A percentile compares a stretch with the other conserved stretches of the same genome.
Evolutionary conservation across 2,113 vertebrate genomes (phyloP).

Genomic region (Hemibagrus wyckioides): DNA sequence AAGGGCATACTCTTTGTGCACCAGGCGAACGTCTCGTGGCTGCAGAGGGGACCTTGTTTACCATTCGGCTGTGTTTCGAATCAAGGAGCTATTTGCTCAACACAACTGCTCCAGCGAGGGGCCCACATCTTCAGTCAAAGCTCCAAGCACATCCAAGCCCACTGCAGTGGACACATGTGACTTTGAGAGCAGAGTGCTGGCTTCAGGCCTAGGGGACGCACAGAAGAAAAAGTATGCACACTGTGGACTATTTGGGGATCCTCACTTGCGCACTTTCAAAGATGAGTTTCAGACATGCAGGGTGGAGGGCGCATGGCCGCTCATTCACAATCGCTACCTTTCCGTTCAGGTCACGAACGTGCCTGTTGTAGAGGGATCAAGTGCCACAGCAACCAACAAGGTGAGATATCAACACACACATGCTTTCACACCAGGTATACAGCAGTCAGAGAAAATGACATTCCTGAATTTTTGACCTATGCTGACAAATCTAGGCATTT

Average conservation of each 20-base stretch:
- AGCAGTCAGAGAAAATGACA: neutral
- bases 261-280: constrained; percentile 80
- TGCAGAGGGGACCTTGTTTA: constrained; percentile 81
- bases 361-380: constrained; percentile 78
- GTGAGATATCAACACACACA: constrained; percentile 55
- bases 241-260: constrained; percentile 84
- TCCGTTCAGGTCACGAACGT: constrained; percentile 85
- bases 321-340: constrained; percentile 81
- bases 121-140: constrained; percentile 74
- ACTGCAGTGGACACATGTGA: constrained; percentile 70
- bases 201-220: constrained; percentile 50
- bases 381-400: constrained; percentile 83
- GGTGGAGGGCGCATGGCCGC: constrained; percentile 82
- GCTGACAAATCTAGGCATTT: neutral
- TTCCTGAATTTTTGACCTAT: neutral
- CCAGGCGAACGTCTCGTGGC: constrained; percentile 73
- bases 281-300: constrained; percentile 85
- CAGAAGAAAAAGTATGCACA: constrained; percentile 77
- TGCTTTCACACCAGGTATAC: neutral
- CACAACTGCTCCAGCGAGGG: constrained; percentile 83
- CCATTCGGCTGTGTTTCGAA: constrained; percentile 79
- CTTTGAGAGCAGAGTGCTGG: constrained; percentile 69
- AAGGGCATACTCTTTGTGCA: constrained; percentile 77
- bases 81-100: constrained; percentile 80
- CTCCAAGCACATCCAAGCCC: constrained; percentile 67